Base-by-base conservation (phyloP, 2,113 vertebrate genomes). In the Tonatia bakeri region DNA sequence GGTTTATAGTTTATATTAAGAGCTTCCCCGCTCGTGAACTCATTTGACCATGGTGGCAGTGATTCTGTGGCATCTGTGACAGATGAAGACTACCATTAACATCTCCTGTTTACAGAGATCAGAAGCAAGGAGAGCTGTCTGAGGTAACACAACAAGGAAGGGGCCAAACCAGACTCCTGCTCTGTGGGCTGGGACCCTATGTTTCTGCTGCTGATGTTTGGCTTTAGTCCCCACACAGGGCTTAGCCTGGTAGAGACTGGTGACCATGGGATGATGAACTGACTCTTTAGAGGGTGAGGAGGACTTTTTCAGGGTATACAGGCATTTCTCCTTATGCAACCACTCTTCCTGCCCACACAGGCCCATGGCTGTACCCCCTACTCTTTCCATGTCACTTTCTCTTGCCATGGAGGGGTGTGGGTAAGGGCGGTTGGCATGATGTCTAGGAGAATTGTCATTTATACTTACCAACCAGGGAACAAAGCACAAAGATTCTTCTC, bases 351-450 rank as follows among this genome's bases (percentile, higher is more conserved):
- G 5, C 6, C n/a, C 15, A 4, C 14, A 19, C 0, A 4, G 45
- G 45, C 28, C 45, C 59, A 4, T 0, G 13, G 26, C 38, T 36
- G 75, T 3, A 26, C 38, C n/a, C 75, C 4, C 11, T 24, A 8
- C 90, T n/a, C 10, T 69, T 45, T 11, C 33, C 24, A 14, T 0
- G 22, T 15, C 38, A 31, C 50, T 80, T 91, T 87, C 61, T 81
- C 3, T 84, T 52, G 33, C 33, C 28, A 5, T 77, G 75, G 14
- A 40, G 12, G 13, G 45, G 16, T 59, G 1, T 69, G 14, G 12
- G n/a, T 11, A 17, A 4, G 54, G 19, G 7, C 3, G 7, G 5
- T 28, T 16, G 20, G 1, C 33, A 6, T 31, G 5, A 12, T 20
- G 16, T 92, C 28, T 8, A 1, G 16, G 22, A 82, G 52, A 73